phyloP scores from a whole-genome alignment of 2,113 vertebrate species.

The Meles meles region DNA sequence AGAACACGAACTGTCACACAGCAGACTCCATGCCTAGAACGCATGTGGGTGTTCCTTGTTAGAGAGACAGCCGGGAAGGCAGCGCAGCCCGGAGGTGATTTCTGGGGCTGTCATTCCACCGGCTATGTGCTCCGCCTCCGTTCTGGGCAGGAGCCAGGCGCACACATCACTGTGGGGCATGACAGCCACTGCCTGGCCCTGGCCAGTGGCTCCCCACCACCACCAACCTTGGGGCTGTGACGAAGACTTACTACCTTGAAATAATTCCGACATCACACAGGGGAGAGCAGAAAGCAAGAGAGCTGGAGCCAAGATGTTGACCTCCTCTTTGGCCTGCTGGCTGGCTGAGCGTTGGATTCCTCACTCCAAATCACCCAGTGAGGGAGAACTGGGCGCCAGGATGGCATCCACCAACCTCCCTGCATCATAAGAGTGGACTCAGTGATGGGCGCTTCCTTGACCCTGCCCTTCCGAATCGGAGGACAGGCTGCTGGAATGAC shows the following conservation, averaged over 20 bases:
- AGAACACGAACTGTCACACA: neutral
- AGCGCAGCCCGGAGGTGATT: rapidly evolving
- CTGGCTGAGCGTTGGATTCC: neutral
- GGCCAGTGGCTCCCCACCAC: neutral
- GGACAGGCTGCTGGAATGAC: neutral
- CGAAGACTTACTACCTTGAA: neutral
- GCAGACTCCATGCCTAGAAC: neutral
- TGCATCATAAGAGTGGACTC: rapidly evolving
- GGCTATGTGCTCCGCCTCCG: rapidly evolving
- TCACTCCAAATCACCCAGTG: neutral
- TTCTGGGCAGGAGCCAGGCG: neutral
- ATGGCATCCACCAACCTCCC: neutral
- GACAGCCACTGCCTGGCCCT: neutral
- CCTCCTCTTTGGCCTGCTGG: neutral
- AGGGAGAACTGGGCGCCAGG: rapidly evolving
- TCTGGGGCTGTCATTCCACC: rapidly evolving
- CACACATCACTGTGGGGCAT: rapidly evolving
- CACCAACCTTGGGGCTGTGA: neutral
- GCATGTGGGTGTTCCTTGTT: rapidly evolving
- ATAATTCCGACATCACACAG: neutral
- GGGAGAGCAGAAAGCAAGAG: neutral
- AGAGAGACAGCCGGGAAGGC: neutral
- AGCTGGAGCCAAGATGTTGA: rapidly evolving
- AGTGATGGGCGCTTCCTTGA: neutral
- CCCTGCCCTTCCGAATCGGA: neutral